Conservation (phyloP, 2,888 invertebrate genomes). For the Opisthograptis luteolata region DNA sequence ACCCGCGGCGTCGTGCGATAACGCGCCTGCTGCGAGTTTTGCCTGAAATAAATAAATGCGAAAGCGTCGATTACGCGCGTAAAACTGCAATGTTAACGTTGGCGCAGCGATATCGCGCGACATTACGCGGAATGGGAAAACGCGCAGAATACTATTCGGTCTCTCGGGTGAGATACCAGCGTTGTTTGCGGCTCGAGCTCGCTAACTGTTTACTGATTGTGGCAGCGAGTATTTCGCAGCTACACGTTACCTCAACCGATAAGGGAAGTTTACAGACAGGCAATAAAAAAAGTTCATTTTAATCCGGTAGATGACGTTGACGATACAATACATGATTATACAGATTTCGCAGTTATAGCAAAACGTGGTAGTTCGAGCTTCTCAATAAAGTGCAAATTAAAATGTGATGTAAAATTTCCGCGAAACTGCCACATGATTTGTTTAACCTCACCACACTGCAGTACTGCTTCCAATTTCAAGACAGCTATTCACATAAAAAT, state of each 20-base stretch:
- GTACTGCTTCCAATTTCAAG: conserved; percentile 6
- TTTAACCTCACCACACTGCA: conserved; percentile 1
- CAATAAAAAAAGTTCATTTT: no score
- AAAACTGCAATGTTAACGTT: conserved; percentile 8
- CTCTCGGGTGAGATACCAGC: not conserved
- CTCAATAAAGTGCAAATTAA: no score
- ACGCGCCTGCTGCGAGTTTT: not conserved
- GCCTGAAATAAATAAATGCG: conserved; percentile 13
- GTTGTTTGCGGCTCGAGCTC: not conserved
- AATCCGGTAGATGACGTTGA: no score
- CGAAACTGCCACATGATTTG: not conserved
- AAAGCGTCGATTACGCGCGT: conserved; percentile 6
- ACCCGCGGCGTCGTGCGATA: conserved; percentile 3
- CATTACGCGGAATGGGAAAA: conserved; percentile 1
- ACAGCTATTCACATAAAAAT: conserved; percentile 17
- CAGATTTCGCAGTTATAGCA: no score
- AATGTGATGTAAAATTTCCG: not conserved
- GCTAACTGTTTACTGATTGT: conserved; percentile 8
- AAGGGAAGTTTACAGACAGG: no score
- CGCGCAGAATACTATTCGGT: not conserved
- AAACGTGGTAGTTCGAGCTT: no score
- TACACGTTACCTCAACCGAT: not conserved
- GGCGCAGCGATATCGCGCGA: not conserved
- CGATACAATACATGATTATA: no score
- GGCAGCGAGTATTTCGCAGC: not conserved